These are phyloP conservation scores for Scolanthus callimorphus DNA, from an alignment of 92 coral and sea anemone genomes.

Conservation along the genomic window DNA sequence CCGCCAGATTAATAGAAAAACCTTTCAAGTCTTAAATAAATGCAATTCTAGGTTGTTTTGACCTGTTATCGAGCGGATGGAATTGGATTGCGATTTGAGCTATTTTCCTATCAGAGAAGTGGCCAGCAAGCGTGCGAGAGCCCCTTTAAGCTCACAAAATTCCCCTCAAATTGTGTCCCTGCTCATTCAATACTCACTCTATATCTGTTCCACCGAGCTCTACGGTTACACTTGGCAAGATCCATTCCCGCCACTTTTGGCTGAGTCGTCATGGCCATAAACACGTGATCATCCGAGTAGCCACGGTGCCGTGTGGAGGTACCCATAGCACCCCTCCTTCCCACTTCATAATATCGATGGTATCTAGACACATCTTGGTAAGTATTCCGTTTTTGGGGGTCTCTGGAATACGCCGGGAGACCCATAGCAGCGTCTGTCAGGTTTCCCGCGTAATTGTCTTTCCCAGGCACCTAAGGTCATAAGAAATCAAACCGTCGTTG, in stretches of 20 bases:
- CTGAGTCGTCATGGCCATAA: conserved; percentile 92
- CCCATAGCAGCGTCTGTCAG: conserved; percentile 73
- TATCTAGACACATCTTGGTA: conserved; percentile 66
- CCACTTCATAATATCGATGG: conserved; percentile 84
- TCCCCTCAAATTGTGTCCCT: no score
- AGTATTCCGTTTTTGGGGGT: conserved; percentile 44
- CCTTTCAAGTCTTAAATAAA: no score
- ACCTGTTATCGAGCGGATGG: no score
- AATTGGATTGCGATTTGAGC: no score
- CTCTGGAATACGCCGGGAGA: conserved; percentile 51
- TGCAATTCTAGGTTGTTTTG: no score
- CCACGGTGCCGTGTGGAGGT: conserved; percentile 79
- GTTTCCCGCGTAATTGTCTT: conserved; percentile 69
- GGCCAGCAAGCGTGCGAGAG: no score
- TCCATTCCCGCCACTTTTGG: conserved; percentile 80
- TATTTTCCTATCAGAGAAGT: no score
- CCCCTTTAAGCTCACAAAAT: no score
- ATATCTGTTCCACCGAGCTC: neutral
- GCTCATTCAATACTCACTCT: no score
- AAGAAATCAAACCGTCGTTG: no score
- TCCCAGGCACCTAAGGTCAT: conserved; percentile 80
- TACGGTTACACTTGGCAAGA: conserved; percentile 14
- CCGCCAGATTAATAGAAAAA: no score
- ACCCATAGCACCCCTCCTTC: conserved; percentile 84
- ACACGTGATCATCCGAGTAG: conserved; percentile 70